Evolutionary conservation across 2,113 vertebrate genomes (phyloP).

Genomic region (Lepidothrix coronata): DNA sequence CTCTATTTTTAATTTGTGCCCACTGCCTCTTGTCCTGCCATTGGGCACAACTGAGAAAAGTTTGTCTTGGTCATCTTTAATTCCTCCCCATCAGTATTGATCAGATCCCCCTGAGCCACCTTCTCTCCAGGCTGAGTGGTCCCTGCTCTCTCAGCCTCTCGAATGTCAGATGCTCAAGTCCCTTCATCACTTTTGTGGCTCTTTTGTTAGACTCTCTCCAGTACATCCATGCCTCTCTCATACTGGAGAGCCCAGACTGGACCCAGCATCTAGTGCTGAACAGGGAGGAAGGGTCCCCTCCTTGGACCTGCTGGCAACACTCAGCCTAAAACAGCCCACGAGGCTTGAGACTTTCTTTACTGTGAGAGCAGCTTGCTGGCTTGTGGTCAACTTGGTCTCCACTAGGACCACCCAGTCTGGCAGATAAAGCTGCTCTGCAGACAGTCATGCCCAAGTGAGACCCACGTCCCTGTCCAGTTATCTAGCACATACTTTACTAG

Average conservation of each 20-base stretch:
- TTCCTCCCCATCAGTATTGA: not conserved
- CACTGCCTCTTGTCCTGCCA: not conserved
- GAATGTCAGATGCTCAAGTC: not conserved
- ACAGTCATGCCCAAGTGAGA: not conserved
- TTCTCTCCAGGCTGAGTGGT: not conserved
- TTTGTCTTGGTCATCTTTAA: not conserved
- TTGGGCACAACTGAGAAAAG: not conserved
- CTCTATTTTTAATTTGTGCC: not conserved
- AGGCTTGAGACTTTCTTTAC: not conserved
- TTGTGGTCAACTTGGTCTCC: not conserved
- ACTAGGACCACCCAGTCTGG: not conserved
- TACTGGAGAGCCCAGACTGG: not conserved
- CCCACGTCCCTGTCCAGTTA: not conserved
- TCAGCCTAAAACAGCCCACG: not conserved
- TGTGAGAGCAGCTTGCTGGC: not conserved
- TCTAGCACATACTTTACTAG: not conserved
- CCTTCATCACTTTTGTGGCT: not conserved
- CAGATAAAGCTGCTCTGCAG: not conserved
- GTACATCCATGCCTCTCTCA: not conserved
- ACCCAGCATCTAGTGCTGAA: not conserved
- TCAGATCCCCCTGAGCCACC: not conserved
- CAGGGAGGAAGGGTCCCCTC: not conserved
- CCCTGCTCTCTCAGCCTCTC: not conserved
- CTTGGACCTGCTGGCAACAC: not conserved
- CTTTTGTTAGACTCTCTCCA: not conserved